These are phyloP conservation scores for Cetonia aurata DNA, from an alignment of 2,888 invertebrate genomes.

Conservation along the genomic window DNA sequence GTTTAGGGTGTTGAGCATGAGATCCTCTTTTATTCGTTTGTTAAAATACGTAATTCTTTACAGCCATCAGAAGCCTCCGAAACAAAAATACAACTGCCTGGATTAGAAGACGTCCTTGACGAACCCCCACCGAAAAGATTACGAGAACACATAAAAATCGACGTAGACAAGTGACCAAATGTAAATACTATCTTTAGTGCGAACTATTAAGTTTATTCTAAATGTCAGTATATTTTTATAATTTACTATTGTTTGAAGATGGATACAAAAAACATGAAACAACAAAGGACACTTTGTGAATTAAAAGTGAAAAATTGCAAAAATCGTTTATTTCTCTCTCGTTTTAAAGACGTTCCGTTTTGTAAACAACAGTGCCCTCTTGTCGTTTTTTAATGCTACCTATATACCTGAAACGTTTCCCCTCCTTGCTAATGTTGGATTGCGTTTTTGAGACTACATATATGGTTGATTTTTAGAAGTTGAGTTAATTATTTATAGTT, in stretches of 20 bases:
- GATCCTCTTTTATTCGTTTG: slow-evolving; percentile 6
- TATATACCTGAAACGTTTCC: slow-evolving; percentile 36
- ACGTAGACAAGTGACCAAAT: slow-evolving; percentile 60
- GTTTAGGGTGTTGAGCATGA: neutral
- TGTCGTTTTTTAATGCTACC: slow-evolving; percentile 43
- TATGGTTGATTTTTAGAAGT: slow-evolving; percentile 2
- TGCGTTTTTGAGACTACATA: neutral
- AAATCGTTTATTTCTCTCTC: slow-evolving; percentile 30
- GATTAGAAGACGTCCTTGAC: slow-evolving; percentile 71
- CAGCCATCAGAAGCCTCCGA: slow-evolving; percentile 86
- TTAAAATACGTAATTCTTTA: slow-evolving; percentile 48
- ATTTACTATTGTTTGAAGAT: slow-evolving; percentile 42
- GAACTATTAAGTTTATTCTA: slow-evolving; percentile 46
- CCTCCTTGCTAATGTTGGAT: neutral
- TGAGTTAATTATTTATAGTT: slow-evolving; percentile 5
- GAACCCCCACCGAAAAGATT: slow-evolving; percentile 66
- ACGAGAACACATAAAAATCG: slow-evolving; percentile 62
- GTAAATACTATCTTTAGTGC: slow-evolving; percentile 49
- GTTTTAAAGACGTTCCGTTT: neutral
- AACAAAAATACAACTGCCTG: slow-evolving; percentile 82
- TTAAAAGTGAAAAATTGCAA: slow-evolving; percentile 23
- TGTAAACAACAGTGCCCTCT: slow-evolving; percentile 26
- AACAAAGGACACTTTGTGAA: slow-evolving; percentile 31
- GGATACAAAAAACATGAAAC: slow-evolving; percentile 14
- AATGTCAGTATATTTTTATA: slow-evolving; percentile 47